A percentile compares a stretch with the other conserved stretches of the same genome.
These are phyloP conservation scores for Phalera bucephala DNA, from an alignment of 2,888 invertebrate species.

Conservation along the genomic window DNA sequence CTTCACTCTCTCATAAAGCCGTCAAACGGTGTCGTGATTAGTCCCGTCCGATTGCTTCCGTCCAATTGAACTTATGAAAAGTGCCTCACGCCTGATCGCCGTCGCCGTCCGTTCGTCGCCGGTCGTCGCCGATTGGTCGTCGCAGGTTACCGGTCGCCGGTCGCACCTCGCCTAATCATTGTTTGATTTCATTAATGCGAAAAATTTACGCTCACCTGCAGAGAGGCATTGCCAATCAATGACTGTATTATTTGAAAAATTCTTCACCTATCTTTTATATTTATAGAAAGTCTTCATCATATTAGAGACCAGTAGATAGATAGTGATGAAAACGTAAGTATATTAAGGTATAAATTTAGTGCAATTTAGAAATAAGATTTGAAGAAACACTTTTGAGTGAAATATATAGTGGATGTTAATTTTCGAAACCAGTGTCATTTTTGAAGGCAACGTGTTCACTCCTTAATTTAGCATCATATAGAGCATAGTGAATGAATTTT, in stretches of 20 bases:
- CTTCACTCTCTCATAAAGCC: conserved; percentile 32
- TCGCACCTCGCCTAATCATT: conserved; percentile 56
- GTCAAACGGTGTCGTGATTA: conserved; percentile 66
- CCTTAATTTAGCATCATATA: too few species aligned
- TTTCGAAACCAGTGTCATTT: too few species aligned
- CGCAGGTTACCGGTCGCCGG: conserved; percentile 15
- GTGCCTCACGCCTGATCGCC: conserved; percentile 34
- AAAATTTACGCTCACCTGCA: conserved; percentile 30
- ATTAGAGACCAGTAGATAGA: too few species aligned
- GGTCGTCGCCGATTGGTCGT: conserved; percentile 23
- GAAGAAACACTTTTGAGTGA: too few species aligned
- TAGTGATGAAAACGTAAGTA: too few species aligned
- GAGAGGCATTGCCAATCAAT: background rate
- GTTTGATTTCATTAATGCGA: conserved; percentile 70
- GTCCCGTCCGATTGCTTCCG: conserved; percentile 70
- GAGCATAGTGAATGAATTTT: too few species aligned
- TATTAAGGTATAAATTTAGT: too few species aligned
- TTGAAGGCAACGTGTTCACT: too few species aligned
- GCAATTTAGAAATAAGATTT: too few species aligned
- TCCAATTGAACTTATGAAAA: conserved; percentile 79
- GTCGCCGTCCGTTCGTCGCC: conserved; percentile 23
- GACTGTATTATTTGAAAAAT: background rate
- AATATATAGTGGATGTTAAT: too few species aligned
- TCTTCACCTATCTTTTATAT: too few species aligned
- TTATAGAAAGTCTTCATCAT: too few species aligned